Percentiles rank a stretch among this genome's conserved stretches.
phyloP scores from a whole-genome alignment of 2,797 vertebrate genomes.

The Sarcoramphus papa region DNA sequence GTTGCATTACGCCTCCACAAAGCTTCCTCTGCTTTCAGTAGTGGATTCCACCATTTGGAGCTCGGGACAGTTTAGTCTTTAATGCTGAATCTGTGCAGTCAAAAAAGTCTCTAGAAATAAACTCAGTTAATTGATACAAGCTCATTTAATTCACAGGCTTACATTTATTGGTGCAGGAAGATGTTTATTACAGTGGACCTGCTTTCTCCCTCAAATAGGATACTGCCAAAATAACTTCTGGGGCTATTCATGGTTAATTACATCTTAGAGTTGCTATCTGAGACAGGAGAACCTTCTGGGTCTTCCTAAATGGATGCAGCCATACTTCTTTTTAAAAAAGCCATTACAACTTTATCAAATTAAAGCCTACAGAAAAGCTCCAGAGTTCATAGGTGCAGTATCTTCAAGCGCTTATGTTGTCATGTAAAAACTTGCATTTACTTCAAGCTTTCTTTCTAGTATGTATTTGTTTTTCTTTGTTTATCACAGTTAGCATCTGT shows the following conservation, averaged over 20 bases:
- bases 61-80: not conserved
- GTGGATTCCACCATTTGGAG: not conserved
- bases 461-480: conserved; percentile 41
- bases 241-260: not conserved
- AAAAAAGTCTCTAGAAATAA: not conserved
- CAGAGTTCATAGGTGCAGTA: not conserved
- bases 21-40: not conserved
- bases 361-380: not conserved
- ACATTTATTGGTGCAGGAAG: not conserved
- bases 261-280: not conserved
- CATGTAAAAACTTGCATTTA: not conserved
- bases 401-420: not conserved
- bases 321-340: not conserved
- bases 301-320: not conserved
- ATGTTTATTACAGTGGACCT: not conserved
- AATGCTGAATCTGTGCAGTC: not conserved
- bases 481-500: conserved; percentile 38
- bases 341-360: not conserved
- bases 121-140: not conserved
- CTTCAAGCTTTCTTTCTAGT: not conserved
- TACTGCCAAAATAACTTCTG: not conserved
- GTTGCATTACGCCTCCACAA: not conserved
- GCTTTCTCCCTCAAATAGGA: not conserved
- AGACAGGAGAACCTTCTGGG: not conserved
- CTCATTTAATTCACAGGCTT: not conserved